Conservation (phyloP, 2,113 vertebrate species). For the Phoenicopterus ruber region DNA sequence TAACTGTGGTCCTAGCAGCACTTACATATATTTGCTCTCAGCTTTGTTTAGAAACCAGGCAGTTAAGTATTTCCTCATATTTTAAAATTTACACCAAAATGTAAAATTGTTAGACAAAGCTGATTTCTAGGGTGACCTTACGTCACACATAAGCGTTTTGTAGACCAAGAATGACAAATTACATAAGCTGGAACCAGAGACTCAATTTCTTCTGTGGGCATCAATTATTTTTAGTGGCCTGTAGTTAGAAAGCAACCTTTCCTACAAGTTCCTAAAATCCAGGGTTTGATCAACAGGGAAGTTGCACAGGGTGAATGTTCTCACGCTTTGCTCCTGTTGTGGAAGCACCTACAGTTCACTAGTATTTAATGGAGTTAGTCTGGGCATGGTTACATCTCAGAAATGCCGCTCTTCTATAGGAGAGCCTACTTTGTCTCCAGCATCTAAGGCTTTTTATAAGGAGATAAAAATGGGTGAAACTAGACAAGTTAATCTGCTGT, state of each 20-base stretch:
- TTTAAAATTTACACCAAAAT: background rate
- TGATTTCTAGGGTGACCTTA: background rate
- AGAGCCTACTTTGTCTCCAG: background rate
- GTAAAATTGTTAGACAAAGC: background rate
- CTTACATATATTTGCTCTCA: background rate
- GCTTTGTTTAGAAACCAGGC: background rate
- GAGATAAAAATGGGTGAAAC: background rate
- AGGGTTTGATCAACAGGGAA: background rate
- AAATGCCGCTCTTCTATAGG: background rate
- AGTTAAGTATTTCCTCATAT: background rate
- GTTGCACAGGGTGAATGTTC: background rate
- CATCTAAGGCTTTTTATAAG: background rate
- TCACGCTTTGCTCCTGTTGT: background rate
- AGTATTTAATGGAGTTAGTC: background rate
- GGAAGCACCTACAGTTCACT: background rate
- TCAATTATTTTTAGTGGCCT: background rate
- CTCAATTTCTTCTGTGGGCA: background rate
- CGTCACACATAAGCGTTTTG: background rate
- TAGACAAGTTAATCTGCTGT: background rate
- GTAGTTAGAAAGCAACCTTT: background rate
- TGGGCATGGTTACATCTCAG: background rate
- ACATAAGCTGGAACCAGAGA: background rate
- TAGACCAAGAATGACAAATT: background rate
- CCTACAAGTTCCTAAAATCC: background rate
- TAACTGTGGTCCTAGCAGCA: background rate